These are phyloP conservation scores for Agrilus cyanescens DNA, from an alignment of 2,888 invertebrate species.

Conservation along the genomic window DNA sequence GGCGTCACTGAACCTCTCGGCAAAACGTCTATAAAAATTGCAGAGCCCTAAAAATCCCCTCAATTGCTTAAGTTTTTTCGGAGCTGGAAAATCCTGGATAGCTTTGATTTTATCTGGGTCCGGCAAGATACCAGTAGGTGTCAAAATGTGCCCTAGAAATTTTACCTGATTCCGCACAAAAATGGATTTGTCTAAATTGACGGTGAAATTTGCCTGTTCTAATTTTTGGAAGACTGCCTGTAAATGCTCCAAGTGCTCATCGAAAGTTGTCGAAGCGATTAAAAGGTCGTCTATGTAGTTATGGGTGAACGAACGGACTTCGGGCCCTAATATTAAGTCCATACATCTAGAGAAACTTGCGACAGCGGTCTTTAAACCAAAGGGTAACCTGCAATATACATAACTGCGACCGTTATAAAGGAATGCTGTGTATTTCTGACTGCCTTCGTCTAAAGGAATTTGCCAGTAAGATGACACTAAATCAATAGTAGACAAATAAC, in stretches of 20 bases:
- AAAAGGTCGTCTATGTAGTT: constrained; percentile 11
- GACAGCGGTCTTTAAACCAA: constrained; percentile 5
- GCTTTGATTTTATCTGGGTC: constrained; percentile 12
- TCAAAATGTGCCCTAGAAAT: constrained; percentile 14
- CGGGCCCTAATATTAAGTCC: constrained; percentile 8
- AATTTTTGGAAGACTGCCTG: neutral
- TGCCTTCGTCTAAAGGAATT: constrained; percentile 6
- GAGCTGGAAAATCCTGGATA: constrained; percentile 13
- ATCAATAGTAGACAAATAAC: constrained; percentile 12
- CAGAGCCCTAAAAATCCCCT: constrained; percentile 15
- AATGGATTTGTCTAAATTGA: constrained; percentile 13
- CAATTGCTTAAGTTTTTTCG: constrained; percentile 13
- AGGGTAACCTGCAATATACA: constrained; percentile 2
- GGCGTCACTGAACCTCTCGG: constrained; percentile 7
- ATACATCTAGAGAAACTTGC: constrained; percentile 4
- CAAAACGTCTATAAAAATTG: constrained; percentile 14
- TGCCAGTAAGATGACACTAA: constrained; percentile 7
- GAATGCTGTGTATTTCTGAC: constrained; percentile 6
- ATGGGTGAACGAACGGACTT: neutral
- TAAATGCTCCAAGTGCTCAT: constrained; percentile 6
- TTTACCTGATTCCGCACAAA: constrained; percentile 12
- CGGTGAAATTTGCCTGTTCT: constrained; percentile 6
- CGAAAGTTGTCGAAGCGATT: constrained; percentile 7
- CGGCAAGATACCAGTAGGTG: constrained; percentile 8
- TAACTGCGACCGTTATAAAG: constrained; percentile 5